Base-by-base conservation (phyloP, 1,140 invertebrate species). In the Drosophila suzukii region DNA sequence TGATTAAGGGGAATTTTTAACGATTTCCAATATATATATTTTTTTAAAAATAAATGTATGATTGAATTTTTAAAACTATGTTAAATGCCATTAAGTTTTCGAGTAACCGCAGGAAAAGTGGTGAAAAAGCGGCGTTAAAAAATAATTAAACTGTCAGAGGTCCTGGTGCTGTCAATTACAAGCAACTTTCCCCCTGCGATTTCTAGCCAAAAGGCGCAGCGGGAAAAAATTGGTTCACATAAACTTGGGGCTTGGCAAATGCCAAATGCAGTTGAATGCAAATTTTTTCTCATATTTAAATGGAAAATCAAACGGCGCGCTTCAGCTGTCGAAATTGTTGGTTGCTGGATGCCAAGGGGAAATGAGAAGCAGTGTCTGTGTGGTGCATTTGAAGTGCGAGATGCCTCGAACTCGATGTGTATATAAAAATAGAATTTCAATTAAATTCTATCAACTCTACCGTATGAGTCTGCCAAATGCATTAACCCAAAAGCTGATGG, bases 141-240 rank as follows among this genome's bases (percentile, higher is more conserved):
- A 88, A 89, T 89, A 88, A 88, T 88, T 89, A 89, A 88, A 88
- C 79, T 89, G 83, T 83, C 83, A 88, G 66, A 51, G 62, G 41
- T 39, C 6, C 51, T 10, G 59, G 59, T 20, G 27, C 67, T 79
- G 83, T 88, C 83, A 86, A 86, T 88, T 70, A 61, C 83, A 78
- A 41, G 62, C 63, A 60, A 44, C 41, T 34, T 47, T 49, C 34
- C 17, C 50, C 12, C 36, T 34, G 5, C 63, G 34, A 36, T 32
- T 59, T 49, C 17, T 39, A 50, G 53, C 53, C 51, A 44, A 56
- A 68, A 77, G 61, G 55, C 73, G 50, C 12, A 34, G 24, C 15
- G 41, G 3, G 13, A 51, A 47, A 50, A 36, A 27, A 50, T 12
- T 68, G 6, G 54, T 44, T 38, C 15, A 61, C 36, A 66, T 41